These are phyloP conservation scores for Tragopan temminckii DNA, from an alignment of 2,797 vertebrate species.

Conservation along the genomic window DNA sequence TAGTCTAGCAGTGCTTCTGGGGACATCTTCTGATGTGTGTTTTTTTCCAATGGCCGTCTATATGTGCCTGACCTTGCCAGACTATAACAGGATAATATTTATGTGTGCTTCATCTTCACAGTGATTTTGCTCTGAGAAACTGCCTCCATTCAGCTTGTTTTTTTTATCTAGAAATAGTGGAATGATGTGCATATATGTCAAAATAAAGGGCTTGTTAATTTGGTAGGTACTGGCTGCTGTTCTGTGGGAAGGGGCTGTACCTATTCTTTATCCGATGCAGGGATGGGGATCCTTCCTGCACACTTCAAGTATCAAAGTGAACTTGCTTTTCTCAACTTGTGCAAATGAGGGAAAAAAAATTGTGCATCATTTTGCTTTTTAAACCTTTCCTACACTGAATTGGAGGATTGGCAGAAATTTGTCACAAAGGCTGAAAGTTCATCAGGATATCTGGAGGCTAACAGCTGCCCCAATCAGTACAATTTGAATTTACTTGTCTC, in stretches of 20 bases:
- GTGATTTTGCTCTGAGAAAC: background rate
- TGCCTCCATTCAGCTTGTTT: background rate
- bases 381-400: background rate
- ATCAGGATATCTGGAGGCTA: rapidly evolving
- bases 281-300: background rate
- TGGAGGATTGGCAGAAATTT: background rate
- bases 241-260: background rate
- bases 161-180: background rate
- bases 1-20: background rate
- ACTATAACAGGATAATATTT: background rate
- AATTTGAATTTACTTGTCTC: background rate
- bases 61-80: background rate
- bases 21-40: background rate
- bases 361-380: background rate
- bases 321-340: background rate
- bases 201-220: background rate
- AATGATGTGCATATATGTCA: background rate
- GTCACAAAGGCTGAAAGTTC: background rate
- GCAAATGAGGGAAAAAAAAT: background rate
- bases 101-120: background rate
- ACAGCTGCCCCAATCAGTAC: rapidly evolving
- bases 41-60: background rate
- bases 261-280: background rate
- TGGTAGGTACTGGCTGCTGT: background rate
- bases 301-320: background rate